phyloP scores from a whole-genome alignment of 2,797 vertebrate genomes.

The Poliocrania exsul region DNA sequence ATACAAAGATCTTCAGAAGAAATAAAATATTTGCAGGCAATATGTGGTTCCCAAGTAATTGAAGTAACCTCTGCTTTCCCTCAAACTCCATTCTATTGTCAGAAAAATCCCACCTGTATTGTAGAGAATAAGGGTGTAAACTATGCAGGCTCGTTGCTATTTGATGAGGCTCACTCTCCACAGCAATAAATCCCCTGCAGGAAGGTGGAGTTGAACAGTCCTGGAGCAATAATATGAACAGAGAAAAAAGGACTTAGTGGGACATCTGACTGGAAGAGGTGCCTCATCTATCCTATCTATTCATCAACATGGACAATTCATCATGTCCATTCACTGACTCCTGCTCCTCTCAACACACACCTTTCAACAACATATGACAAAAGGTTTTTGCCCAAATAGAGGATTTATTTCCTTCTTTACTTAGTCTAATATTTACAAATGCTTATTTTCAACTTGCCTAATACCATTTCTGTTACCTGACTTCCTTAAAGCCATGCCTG shows the following conservation, averaged over 20 bases:
- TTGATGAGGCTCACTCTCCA: not conserved
- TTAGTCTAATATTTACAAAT: not conserved
- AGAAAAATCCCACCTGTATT: not conserved
- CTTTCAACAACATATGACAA: not conserved
- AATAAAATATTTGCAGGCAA: not conserved
- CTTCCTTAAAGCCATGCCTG: not conserved
- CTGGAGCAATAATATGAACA: not conserved
- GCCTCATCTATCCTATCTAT: not conserved
- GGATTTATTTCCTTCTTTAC: not conserved
- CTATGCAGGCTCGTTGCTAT: not conserved
- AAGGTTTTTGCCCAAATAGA: not conserved
- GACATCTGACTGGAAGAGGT: not conserved
- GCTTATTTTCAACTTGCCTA: not conserved
- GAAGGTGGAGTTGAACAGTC: not conserved
- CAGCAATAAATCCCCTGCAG: not conserved
- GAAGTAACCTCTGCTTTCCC: not conserved
- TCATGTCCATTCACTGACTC: not conserved
- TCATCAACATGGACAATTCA: not conserved
- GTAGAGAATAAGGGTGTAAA: not conserved
- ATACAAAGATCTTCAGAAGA: not conserved
- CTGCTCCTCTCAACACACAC: not conserved
- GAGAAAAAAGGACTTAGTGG: not conserved
- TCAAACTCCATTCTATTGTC: not conserved
- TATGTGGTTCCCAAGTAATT: not conserved
- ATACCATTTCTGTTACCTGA: not conserved